These are phyloP conservation scores for Nomada goodeniana DNA, from an alignment of 2,888 invertebrate species.

Conservation along the genomic window DNA sequence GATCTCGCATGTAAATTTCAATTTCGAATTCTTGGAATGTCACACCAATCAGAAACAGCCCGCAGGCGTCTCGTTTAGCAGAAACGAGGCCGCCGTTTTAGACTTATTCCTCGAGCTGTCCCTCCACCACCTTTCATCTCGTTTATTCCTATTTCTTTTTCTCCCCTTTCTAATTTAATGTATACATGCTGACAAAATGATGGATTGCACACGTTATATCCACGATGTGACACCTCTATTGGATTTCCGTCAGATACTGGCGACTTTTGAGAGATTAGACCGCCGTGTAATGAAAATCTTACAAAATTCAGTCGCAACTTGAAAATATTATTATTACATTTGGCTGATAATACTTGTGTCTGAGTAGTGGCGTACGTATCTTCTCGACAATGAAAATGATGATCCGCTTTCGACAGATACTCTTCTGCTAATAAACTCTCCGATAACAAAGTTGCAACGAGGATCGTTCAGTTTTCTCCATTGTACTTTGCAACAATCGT, in stretches of 20 bases:
- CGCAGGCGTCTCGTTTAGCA: constrained; percentile 19
- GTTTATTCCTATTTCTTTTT: constrained; percentile 5
- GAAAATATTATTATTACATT: not conserved
- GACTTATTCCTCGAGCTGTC: constrained; percentile 27
- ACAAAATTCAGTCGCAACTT: not conserved
- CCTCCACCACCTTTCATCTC: not conserved
- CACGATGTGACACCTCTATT: not conserved
- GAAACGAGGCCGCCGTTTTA: constrained; percentile 39
- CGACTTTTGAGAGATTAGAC: not conserved
- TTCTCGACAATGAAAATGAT: no score
- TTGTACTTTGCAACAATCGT: constrained; percentile 20
- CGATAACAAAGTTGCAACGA: not conserved
- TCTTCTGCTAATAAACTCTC: not conserved
- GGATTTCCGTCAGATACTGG: not conserved
- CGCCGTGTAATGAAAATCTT: not conserved
- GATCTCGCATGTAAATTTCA: constrained; percentile 32
- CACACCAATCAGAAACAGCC: constrained; percentile 40
- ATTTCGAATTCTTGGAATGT: constrained; percentile 43
- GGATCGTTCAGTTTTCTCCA: not conserved
- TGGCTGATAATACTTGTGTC: not conserved
- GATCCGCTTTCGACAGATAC: no score
- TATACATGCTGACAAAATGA: constrained; percentile 10
- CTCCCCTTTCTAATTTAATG: constrained; percentile 16
- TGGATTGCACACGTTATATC: constrained; percentile 4
- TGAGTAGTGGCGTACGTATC: no score